Conservation (phyloP, 2,888 invertebrate genomes). For the Gisinianus flammeolus region DNA sequence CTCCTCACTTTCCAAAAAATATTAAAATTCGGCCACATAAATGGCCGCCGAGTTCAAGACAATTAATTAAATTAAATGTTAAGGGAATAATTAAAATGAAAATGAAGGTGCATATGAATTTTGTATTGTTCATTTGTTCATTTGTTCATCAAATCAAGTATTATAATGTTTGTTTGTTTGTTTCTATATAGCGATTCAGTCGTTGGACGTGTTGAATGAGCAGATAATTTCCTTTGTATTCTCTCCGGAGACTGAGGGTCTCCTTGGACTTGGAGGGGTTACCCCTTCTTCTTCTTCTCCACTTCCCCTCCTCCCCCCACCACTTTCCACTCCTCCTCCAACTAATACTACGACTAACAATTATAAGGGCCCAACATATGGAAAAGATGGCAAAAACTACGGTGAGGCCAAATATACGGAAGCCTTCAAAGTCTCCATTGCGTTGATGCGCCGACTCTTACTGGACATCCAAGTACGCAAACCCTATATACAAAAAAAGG, state of each 20-base stretch:
- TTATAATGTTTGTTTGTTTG: too few species aligned
- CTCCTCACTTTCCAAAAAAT: too few species aligned
- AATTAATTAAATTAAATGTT: too few species aligned
- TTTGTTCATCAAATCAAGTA: too few species aligned
- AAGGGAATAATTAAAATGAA: background rate
- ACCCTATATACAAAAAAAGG: background rate
- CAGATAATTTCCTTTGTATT: slow-evolving; percentile 64
- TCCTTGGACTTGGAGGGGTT: slow-evolving; percentile 38
- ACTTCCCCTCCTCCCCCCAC: too few species aligned
- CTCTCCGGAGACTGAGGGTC: slow-evolving; percentile 59
- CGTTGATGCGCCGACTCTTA: slow-evolving; percentile 81
- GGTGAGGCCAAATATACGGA: slow-evolving; percentile 52
- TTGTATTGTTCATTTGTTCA: background rate
- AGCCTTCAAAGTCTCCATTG: slow-evolving; percentile 53
- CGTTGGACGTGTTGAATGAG: slow-evolving; percentile 63
- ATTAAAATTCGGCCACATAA: too few species aligned
- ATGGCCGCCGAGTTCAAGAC: too few species aligned
- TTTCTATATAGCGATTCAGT: slow-evolving; percentile 63
- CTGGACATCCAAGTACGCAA: slow-evolving; percentile 80
- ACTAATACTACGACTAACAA: too few species aligned
- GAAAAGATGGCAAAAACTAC: slow-evolving; percentile 47
- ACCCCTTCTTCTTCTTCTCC: too few species aligned
- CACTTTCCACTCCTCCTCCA: too few species aligned
- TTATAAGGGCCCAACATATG: background rate
- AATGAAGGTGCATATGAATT: background rate